These are phyloP conservation scores for Idaea dimidiata DNA, from an alignment of 2,888 invertebrate genomes.

Conservation along the genomic window DNA sequence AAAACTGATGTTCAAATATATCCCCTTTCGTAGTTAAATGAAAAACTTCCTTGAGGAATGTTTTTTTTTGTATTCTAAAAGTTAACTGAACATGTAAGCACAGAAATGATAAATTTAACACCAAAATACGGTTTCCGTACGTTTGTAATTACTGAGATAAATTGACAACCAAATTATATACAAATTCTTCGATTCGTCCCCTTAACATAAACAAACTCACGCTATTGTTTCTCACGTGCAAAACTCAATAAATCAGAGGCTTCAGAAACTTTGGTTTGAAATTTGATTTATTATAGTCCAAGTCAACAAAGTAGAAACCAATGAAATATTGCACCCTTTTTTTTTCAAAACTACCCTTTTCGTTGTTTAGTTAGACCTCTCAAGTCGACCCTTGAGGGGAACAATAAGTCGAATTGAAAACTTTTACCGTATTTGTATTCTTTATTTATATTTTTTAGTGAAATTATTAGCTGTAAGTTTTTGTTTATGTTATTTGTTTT, in stretches of 20 bases:
- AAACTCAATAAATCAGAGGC: constrained; percentile 23
- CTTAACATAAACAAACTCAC: not conserved
- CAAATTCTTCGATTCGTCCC: too few relatives aligned
- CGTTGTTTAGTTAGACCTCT: not conserved
- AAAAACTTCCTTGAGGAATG: too few relatives aligned
- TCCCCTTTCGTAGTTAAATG: too few relatives aligned
- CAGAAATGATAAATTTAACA: too few relatives aligned
- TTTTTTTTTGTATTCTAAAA: too few relatives aligned
- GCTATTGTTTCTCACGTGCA: not conserved
- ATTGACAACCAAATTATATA: too few relatives aligned
- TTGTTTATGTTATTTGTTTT: too few relatives aligned
- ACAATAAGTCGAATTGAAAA: not conserved
- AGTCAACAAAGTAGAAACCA: constrained; percentile 12
- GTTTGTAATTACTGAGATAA: too few relatives aligned
- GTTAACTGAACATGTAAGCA: too few relatives aligned
- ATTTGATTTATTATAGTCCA: constrained; percentile 22
- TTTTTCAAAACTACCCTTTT: constrained; percentile 18
- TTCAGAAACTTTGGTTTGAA: constrained; percentile 16
- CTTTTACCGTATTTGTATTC: not conserved
- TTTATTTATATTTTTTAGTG: not conserved
- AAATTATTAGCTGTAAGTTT: too few relatives aligned
- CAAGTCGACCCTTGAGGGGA: not conserved
- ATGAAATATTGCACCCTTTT: constrained; percentile 21
- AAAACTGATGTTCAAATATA: too few relatives aligned
- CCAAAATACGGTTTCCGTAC: too few relatives aligned